A percentile compares a stretch with the other conserved stretches of the same genome.
Evolutionary conservation across 2,113 vertebrate genomes (phyloP).

Genomic region (Elgaria multicarinata): DNA sequence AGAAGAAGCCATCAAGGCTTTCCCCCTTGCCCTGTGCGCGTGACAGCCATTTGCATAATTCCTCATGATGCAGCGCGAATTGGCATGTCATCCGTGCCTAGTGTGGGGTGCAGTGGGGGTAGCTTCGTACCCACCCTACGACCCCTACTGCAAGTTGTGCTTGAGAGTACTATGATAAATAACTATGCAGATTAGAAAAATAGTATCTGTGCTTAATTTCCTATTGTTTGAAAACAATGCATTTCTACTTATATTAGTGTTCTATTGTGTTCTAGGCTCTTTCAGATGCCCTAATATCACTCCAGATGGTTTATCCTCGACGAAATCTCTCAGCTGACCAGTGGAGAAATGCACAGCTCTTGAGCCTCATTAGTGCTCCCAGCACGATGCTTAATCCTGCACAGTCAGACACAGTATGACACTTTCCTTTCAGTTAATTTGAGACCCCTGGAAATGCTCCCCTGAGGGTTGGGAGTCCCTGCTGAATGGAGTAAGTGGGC

Average conservation of each 20-base stretch:
- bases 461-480: background rate
- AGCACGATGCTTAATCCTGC: slow-evolving; percentile 99
- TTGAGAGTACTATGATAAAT: background rate
- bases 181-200: background rate
- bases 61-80: too few relatives aligned
- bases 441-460: too few relatives aligned
- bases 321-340: slow-evolving; percentile 98
- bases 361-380: slow-evolving; percentile 96
- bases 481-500: background rate
- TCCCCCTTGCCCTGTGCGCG: too few relatives aligned
- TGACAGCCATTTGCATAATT: too few relatives aligned
- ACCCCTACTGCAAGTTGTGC: too few relatives aligned
- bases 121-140: too few relatives aligned
- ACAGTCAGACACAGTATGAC: slow-evolving; percentile 92
- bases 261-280: slow-evolving; percentile 83
- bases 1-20: too few relatives aligned
- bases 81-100: too few relatives aligned
- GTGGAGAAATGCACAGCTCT: slow-evolving; percentile 97
- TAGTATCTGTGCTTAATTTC: background rate
- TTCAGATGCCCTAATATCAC: slow-evolving; percentile 94
- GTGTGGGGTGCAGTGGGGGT: too few relatives aligned
- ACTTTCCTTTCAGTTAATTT: slow-evolving; percentile 16
- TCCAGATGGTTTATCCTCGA: slow-evolving; percentile 98
- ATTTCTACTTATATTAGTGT: background rate
- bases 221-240: background rate